Evolutionary conservation across 2,888 invertebrate genomes (phyloP), one percentile per base, ranked within the genome.

Genomic region (Chironomus riparius): DNA sequence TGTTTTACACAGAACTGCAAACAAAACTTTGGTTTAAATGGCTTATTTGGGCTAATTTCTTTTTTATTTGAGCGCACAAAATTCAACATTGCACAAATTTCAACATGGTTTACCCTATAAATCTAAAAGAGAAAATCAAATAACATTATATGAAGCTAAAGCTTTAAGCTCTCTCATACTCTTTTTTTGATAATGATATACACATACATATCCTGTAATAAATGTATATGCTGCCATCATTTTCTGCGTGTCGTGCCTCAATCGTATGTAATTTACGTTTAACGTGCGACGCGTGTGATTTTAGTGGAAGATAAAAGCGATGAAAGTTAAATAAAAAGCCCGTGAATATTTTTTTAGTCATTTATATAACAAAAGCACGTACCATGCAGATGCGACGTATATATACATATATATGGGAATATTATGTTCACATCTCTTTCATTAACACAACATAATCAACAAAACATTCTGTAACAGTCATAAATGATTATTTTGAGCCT

Each of bases 231-330:
- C 38, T 50, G 50, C 50, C n/a, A n/a, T 50, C 15, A 50, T 50
- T 50, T 50, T 50, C 50, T 50, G n/a, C 50, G 68, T 68, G 68
- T 68, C 68, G 68, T 68, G 68, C 68, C 10, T 68, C 18, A 24
- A 24, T 68, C 24, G 68, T 38, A 68, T 68, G 50, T 50, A 24
- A 68, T 68, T 68, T 68, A 13, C 68, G 22, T 28, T 68, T 24
- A 68, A n/a, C n/a, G 22, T 68, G 68, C 68, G 28, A 38, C 22
- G 68, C 68, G 68, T 24, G 68, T 68, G 68, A 68, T 68, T 68
- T 15, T n/a, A 28, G n/a, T 50, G 13, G 50, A 50, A n/a, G 50
- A 50, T 50, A 50, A 50, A 50, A 15, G 50, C 50, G 50, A 50
- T 50, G 50, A 50, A 50, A 50, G 50, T 50, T 50, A 50, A 50